These are phyloP conservation scores for Listronotus oregonensis DNA, from an alignment of 1,140 invertebrate species.

Conservation along the genomic window DNA sequence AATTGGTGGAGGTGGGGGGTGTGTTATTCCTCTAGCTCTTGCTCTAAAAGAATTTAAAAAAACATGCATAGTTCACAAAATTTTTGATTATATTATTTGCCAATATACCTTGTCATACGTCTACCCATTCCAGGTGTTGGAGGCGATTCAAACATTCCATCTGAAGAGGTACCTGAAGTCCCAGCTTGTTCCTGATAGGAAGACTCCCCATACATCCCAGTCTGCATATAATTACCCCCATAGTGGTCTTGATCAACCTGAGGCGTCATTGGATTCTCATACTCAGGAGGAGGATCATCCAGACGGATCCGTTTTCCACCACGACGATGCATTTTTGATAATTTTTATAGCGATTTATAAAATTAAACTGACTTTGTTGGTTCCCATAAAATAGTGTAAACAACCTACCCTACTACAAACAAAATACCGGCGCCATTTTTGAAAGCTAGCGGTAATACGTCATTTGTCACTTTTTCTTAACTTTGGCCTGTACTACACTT, in stretches of 20 bases:
- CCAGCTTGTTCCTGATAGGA: slow-evolving; percentile 50
- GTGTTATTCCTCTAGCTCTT: slow-evolving; percentile 57
- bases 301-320: slow-evolving; percentile 88
- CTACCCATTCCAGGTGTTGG: slow-evolving; percentile 55
- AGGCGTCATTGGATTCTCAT: slow-evolving; percentile 80
- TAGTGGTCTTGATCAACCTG: slow-evolving; percentile 63
- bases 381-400: no score
- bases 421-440: no score
- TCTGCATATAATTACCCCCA: slow-evolving; percentile 50
- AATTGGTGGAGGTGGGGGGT: slow-evolving; percentile 41
- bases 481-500: no score
- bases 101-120: slow-evolving; percentile 15
- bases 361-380: no score
- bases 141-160: slow-evolving; percentile 55
- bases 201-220: slow-evolving; percentile 44
- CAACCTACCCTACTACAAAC: no score
- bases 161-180: slow-evolving; percentile 45
- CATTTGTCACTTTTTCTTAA: no score
- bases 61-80: no score
- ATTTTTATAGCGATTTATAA: neutral
- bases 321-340: slow-evolving; percentile 71
- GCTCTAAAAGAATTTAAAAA: slow-evolving; percentile 44
- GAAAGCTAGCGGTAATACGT: no score
- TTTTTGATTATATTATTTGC: neutral
- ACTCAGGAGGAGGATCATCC: slow-evolving; percentile 87